phyloP scores from a whole-genome alignment of 1,140 invertebrate species.

The Ptiloglossa arizonensis region DNA sequence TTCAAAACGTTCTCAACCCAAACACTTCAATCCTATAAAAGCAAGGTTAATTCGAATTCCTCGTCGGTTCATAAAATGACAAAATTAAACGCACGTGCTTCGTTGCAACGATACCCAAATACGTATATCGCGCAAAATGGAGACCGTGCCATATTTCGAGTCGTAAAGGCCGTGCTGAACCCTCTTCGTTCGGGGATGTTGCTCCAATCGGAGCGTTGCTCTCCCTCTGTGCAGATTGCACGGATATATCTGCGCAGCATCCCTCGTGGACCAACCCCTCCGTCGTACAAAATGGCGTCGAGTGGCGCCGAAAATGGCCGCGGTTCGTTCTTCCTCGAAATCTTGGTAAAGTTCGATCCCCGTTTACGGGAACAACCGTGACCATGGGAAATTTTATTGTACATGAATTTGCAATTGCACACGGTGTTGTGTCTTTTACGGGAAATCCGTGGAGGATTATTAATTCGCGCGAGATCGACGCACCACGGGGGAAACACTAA shows the following conservation, averaged over 20 bases:
- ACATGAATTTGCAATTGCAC: no score
- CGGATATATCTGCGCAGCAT: slow-evolving; percentile 53
- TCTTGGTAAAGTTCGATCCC: not conserved
- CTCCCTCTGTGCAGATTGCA: not conserved
- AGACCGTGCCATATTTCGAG: slow-evolving; percentile 2
- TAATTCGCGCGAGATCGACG: not conserved
- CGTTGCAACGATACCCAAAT: no score
- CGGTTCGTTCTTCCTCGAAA: not conserved
- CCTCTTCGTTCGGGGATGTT: not conserved
- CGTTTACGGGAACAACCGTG: no score
- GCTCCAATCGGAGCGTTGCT: slow-evolving; percentile 49
- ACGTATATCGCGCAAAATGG: not conserved
- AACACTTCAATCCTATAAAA: no score
- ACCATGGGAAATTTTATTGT: no score
- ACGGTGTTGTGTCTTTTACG: no score
- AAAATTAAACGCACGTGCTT: no score
- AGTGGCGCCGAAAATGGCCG: slow-evolving; percentile 63
- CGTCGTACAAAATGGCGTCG: not conserved
- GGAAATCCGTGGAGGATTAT: no score
- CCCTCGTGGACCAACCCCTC: slow-evolving; percentile 54
- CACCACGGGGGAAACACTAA: not conserved
- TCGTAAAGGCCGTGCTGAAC: not conserved
- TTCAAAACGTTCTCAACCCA: no score
- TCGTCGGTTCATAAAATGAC: no score
- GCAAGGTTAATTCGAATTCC: no score